Conservation (phyloP, 2,797 vertebrate species). For the Rhinichthys osculus region DNA sequence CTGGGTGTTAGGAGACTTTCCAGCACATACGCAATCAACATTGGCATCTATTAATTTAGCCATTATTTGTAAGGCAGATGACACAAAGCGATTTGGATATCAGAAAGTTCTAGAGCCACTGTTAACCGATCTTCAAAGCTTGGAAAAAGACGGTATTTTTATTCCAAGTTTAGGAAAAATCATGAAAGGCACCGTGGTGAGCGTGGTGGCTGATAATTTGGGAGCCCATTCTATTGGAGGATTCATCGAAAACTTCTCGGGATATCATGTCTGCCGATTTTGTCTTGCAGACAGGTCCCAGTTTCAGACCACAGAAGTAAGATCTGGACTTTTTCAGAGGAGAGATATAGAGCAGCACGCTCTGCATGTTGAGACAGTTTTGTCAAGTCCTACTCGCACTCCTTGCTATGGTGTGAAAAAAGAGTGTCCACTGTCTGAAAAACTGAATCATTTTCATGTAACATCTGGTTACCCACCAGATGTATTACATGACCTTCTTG, state of each 20-base stretch:
- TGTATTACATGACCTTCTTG: conserved; percentile 10
- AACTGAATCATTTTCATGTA: conserved; percentile 2
- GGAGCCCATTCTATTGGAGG: background rate
- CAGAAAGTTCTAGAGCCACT: background rate
- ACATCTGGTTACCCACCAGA: conserved; percentile 43
- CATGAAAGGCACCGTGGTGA: background rate
- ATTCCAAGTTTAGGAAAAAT: conserved; percentile 4
- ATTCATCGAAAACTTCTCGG: background rate
- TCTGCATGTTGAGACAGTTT: conserved; percentile 22
- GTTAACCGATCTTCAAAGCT: background rate
- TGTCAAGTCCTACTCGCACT: conserved; percentile 29
- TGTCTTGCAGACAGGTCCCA: background rate
- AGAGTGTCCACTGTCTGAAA: conserved; percentile 39
- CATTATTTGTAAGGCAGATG: background rate
- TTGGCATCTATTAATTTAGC: background rate
- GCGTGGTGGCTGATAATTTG: background rate
- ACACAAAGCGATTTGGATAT: background rate
- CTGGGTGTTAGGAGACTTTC: background rate
- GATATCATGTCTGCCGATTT: background rate
- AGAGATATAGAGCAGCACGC: conserved; percentile 24
- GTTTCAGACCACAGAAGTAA: conserved; percentile 7
- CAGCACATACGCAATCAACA: background rate
- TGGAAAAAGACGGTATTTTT: conserved; percentile 8
- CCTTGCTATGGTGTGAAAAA: conserved; percentile 47
- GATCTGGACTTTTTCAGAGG: background rate